Percentiles rank a stretch among this genome's conserved stretches.
These are phyloP conservation scores for Zhuqinia jingwanae DNA, from an alignment of 2,888 invertebrate species.

Conservation along the genomic window DNA sequence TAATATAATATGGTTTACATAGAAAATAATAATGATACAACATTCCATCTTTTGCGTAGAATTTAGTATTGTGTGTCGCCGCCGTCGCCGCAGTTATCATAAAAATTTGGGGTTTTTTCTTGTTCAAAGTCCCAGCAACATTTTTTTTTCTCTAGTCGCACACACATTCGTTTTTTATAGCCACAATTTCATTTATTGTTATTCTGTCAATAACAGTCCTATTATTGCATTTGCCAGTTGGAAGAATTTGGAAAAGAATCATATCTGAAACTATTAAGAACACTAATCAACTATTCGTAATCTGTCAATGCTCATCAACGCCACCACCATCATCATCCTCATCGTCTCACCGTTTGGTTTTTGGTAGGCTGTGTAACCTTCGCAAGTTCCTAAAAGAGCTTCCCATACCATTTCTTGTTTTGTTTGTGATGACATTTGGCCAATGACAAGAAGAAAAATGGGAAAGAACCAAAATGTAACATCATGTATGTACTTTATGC, in stretches of 20 bases:
- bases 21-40: conserved; percentile 2
- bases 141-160: not conserved
- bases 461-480: conserved; percentile 16
- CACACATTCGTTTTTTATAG: conserved; percentile 47
- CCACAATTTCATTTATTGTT: conserved; percentile 27
- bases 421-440: conserved; percentile 55
- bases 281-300: not conserved
- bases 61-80: not conserved
- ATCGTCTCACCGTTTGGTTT: not conserved
- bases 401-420: conserved; percentile 37
- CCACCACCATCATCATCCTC: conserved; percentile 41
- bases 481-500: not conserved
- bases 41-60: conserved; percentile 4
- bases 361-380: conserved; percentile 61
- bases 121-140: not conserved
- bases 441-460: conserved; percentile 62
- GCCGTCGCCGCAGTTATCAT: not conserved
- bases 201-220: not conserved
- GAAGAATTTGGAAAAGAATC: too few relatives aligned
- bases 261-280: not conserved
- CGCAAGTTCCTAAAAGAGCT: conserved; percentile 45
- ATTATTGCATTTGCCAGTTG: conserved; percentile 7
- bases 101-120: not conserved
- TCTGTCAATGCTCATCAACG: conserved; percentile 49
- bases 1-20: not conserved